Percentiles rank a stretch among this genome's conserved stretches.
phyloP scores from a whole-genome alignment of 2,113 vertebrate genomes.

The Chiloscyllium plagiosum region DNA sequence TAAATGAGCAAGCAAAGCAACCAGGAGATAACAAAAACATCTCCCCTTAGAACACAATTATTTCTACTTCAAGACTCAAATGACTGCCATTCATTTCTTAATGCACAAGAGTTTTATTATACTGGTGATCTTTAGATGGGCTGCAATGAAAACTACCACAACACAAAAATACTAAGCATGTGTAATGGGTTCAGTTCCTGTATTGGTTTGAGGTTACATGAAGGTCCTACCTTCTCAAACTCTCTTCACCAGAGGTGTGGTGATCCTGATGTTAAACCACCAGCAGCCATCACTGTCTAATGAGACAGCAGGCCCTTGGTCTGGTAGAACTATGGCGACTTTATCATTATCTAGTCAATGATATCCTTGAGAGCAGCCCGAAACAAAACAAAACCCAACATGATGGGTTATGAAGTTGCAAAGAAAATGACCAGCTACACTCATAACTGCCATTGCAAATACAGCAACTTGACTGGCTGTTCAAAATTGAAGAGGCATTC shows the following conservation, averaged over 20 bases:
- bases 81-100: background rate
- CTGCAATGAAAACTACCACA: background rate
- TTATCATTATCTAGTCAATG: too few species aligned
- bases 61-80: background rate
- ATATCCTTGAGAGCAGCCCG: too few species aligned
- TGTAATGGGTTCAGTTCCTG: too few species aligned
- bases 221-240: too few species aligned
- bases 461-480: background rate
- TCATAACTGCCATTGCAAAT: background rate
- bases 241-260: too few species aligned
- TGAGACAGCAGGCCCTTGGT: too few species aligned
- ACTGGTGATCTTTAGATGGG: background rate
- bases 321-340: too few species aligned
- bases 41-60: background rate
- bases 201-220: too few species aligned
- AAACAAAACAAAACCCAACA: background rate
- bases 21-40: background rate
- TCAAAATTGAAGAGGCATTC: background rate
- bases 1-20: background rate
- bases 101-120: background rate
- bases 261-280: too few species aligned
- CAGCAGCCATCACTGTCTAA: too few species aligned
- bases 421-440: background rate
- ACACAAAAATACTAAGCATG: background rate
- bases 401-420: background rate